A percentile compares a stretch with the other conserved stretches of the same genome.
These are phyloP conservation scores for Microplitis demolitor DNA, from an alignment of 1,140 invertebrate genomes.

Conservation along the genomic window DNA sequence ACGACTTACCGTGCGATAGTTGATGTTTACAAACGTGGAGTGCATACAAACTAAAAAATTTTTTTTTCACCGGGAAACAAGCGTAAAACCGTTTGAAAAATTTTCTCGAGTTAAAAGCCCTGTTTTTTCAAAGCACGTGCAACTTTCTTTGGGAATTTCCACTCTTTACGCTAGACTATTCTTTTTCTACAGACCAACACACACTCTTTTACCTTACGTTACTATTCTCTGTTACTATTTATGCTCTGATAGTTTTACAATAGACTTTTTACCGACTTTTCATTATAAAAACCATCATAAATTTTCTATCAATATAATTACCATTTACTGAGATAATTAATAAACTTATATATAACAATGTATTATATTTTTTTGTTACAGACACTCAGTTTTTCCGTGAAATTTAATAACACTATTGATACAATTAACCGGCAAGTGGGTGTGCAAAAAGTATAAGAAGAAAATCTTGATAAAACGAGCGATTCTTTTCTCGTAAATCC, in stretches of 20 bases:
- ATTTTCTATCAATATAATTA: no score
- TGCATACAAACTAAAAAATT: background rate
- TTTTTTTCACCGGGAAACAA: background rate
- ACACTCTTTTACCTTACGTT: background rate
- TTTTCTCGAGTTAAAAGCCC: background rate
- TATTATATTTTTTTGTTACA: no score
- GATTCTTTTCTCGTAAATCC: no score
- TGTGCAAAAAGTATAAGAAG: background rate
- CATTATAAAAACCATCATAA: no score
- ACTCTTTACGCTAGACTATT: background rate
- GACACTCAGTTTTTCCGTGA: no score
- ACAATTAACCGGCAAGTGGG: no score
- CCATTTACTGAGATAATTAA: no score
- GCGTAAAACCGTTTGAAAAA: slow-evolving; percentile 11
- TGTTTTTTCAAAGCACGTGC: slow-evolving; percentile 7
- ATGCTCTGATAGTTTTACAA: background rate
- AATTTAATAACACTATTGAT: no score
- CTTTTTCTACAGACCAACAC: background rate
- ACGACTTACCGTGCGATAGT: background rate
- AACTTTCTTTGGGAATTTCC: slow-evolving; percentile 9
- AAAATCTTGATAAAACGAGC: background rate
- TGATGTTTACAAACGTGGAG: background rate
- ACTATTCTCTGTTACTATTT: background rate
- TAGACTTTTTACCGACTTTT: background rate
- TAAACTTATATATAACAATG: no score